These are phyloP conservation scores for Hydractinia echinata DNA, from an alignment of 30 jellyfish, hydroid and myxozoan genomes.

Conservation along the genomic window DNA sequence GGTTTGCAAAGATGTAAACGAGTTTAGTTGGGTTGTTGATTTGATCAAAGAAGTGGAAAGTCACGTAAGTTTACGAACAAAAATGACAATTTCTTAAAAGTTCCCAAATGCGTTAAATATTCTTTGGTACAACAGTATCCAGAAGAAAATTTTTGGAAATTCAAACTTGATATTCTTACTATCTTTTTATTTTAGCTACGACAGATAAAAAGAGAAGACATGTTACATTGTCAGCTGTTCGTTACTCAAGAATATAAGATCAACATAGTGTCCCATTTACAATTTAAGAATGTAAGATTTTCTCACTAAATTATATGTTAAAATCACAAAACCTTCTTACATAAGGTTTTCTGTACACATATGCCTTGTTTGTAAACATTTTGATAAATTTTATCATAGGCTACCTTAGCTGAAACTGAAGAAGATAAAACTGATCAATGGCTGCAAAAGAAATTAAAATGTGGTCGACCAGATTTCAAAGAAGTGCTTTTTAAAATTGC, in stretches of 20 bases:
- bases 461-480: constrained; percentile 65
- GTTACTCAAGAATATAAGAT: constrained; percentile 22
- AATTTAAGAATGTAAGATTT: too few relatives aligned
- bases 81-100: too few relatives aligned
- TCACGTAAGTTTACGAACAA: constrained; percentile 29
- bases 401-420: not conserved
- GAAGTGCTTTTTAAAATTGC: constrained; percentile 37
- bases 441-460: constrained; percentile 23
- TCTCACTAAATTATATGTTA: too few relatives aligned
- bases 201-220: constrained; percentile 9
- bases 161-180: too few relatives aligned
- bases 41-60: constrained; percentile 33
- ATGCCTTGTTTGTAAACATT: too few relatives aligned
- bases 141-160: too few relatives aligned
- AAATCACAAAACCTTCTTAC: too few relatives aligned
- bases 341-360: too few relatives aligned
- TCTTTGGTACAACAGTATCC: too few relatives aligned
- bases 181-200: constrained; percentile 10
- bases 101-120: too few relatives aligned
- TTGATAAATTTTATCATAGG: not conserved
- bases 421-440: not conserved
- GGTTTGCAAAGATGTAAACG: constrained; percentile 70
- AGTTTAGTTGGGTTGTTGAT: constrained; percentile 67
- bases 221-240: constrained; percentile 28
- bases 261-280: not conserved